Percentiles rank a stretch among this genome's conserved stretches.
phyloP scores from a whole-genome alignment of 2,888 invertebrate species.

The Cremastinae sp. region DNA sequence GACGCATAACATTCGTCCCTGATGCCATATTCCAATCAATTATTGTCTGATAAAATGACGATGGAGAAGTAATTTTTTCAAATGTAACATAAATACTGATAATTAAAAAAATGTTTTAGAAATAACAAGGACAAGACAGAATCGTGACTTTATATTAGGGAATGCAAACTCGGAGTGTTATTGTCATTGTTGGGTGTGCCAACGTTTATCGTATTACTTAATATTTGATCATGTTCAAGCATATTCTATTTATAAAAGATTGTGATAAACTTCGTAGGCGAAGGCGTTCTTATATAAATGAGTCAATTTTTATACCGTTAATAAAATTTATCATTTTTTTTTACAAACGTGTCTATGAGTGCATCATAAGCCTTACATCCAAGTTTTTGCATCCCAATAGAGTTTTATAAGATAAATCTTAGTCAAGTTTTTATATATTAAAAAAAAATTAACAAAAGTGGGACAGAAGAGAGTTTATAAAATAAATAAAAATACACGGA shows the following conservation, averaged over 20 bases:
- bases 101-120: slow-evolving; percentile 11
- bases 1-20: slow-evolving; percentile 35
- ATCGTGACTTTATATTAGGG: slow-evolving; percentile 25
- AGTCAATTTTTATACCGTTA: slow-evolving; percentile 17
- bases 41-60: neutral
- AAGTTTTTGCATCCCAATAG: too few relatives aligned
- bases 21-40: slow-evolving; percentile 9
- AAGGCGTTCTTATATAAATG: slow-evolving; percentile 15
- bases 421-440: too few relatives aligned
- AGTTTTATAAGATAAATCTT: too few relatives aligned
- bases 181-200: neutral
- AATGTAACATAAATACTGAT: neutral
- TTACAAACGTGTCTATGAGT: neutral
- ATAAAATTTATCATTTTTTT: slow-evolving; percentile 41
- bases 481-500: neutral
- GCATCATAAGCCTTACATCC: slow-evolving; percentile 17
- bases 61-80: slow-evolving; percentile 13
- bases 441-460: neutral
- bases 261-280: slow-evolving; percentile 37
- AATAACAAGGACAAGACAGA: slow-evolving; percentile 25
- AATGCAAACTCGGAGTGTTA: too few relatives aligned
- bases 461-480: neutral
- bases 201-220: slow-evolving; percentile 16
- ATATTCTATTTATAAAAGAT: slow-evolving; percentile 39
- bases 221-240: neutral